Evolutionary conservation across 2,797 vertebrate species (phyloP).

Genomic region (Taeniopygia guttata): DNA sequence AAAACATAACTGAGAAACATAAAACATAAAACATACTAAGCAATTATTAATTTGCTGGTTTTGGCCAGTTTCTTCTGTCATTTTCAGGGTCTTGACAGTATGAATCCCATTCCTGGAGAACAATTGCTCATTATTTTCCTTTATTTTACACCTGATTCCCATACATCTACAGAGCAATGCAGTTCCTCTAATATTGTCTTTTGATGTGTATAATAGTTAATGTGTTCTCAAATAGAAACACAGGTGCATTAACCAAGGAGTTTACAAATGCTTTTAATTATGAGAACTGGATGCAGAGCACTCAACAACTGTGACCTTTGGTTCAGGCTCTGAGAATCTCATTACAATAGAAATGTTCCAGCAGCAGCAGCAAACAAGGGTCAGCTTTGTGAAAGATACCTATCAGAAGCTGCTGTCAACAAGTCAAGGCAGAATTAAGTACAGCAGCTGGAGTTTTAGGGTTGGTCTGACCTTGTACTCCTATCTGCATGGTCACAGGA

Average conservation of each 20-base stretch:
- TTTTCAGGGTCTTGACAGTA: neutral
- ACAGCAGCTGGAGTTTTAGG: neutral
- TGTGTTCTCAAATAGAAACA: conserved; percentile 46
- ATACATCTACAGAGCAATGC: neutral
- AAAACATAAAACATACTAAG: neutral
- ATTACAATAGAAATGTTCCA: conserved; percentile 1
- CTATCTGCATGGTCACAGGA: neutral
- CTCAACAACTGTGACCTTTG: neutral
- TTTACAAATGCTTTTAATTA: conserved; percentile 30
- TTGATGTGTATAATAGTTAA: conserved; percentile 11
- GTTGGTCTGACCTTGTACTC: conserved; percentile 16
- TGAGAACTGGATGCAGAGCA: neutral
- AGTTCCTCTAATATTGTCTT: neutral
- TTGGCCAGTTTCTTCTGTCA: neutral
- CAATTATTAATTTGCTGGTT: neutral
- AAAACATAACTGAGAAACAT: neutral
- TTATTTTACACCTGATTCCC: conserved; percentile 3
- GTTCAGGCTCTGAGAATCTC: neutral
- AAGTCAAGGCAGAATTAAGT: conserved; percentile 29
- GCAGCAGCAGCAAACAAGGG: conserved; percentile 6
- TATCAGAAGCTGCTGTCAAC: conserved; percentile 17
- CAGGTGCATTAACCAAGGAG: conserved; percentile 4
- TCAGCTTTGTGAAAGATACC: conserved; percentile 13
- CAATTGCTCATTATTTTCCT: conserved; percentile 2
- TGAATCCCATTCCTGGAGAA: neutral